phyloP scores from a whole-genome alignment of 2,113 vertebrate genomes.

The Phrynosoma blainvillii region DNA sequence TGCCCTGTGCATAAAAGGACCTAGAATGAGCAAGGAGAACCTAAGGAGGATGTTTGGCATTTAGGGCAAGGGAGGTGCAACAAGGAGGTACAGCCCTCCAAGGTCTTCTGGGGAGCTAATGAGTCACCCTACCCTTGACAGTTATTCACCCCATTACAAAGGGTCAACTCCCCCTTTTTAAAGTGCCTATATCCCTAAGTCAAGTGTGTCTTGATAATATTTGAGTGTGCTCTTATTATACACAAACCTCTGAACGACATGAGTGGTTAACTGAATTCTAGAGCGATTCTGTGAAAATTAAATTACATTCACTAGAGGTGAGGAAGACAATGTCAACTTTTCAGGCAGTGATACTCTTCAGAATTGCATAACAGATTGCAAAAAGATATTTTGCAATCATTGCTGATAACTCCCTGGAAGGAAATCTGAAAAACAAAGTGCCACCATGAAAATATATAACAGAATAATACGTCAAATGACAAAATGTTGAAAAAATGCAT shows the following conservation, averaged over 20 bases:
- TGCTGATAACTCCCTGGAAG: neutral
- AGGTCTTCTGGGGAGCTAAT: too few relatives aligned
- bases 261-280: neutral
- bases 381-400: neutral
- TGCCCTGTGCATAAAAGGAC: too few relatives aligned
- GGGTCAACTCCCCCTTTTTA: too few relatives aligned
- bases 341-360: neutral
- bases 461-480: neutral
- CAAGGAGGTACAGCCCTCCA: too few relatives aligned
- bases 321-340: neutral
- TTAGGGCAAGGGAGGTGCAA: too few relatives aligned
- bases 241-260: neutral
- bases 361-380: neutral
- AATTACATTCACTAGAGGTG: neutral
- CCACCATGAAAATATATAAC: neutral
- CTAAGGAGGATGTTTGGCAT: too few relatives aligned
- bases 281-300: neutral
- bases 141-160: too few relatives aligned
- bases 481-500: neutral
- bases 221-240: neutral
- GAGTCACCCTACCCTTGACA: too few relatives aligned
- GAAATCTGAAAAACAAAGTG: neutral
- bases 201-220: neutral
- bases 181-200: too few relatives aligned
- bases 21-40: too few relatives aligned